Base-by-base conservation (phyloP, 1,140 invertebrate genomes). In the Drosophila repletoides region DNA sequence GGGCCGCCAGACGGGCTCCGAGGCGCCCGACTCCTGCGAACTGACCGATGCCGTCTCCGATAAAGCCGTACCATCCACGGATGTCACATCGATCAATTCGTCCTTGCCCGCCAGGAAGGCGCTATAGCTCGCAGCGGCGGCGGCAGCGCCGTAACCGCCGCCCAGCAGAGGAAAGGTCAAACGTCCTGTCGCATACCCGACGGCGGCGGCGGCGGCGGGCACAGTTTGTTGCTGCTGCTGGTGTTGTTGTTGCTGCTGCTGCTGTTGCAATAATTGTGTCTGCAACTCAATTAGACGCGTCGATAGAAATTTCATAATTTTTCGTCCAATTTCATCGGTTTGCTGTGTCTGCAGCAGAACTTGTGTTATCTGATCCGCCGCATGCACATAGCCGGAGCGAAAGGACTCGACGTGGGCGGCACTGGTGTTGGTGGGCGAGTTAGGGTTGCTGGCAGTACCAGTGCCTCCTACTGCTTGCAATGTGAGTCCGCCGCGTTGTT, bases 361-460 rank as follows among this genome's bases (percentile, higher is more conserved):
- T 51, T 96, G 93, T 61, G 95, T 96, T 38, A 98, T 97, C 92
- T 98, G 97, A 89, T 95, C 95, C 48, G 97, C 97, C 84, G 97
- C 97, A 76, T 97, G 96, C 28, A 95, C 96, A 91, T 97, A 98
- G 36, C 97, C 97, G 46, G 96, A 95, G 52, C 95, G 93, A 92
- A 97, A 98, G 70, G 97, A 93, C 90, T 97, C 88, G 6, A 89
- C 77, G 95, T 59, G 95, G 93, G 77, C 95, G 93, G 69, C 66
- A 28, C 65, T 74, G 12, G 88, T 73, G 34, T 56, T 67, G 28
- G 67, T 48, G 28, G 72, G 56, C 17, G 58, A 10, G 12, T 31
- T 40, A 24, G 12, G 9, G 7, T 19, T 38, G 79, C 67, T 92
- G 91, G 24, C 58, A 28, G 14, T 56, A 7, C 24, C 51, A 6